These are phyloP conservation scores for Oscheius sp. DNA, from an alignment of 1,140 invertebrate genomes.

Conservation along the genomic window DNA sequence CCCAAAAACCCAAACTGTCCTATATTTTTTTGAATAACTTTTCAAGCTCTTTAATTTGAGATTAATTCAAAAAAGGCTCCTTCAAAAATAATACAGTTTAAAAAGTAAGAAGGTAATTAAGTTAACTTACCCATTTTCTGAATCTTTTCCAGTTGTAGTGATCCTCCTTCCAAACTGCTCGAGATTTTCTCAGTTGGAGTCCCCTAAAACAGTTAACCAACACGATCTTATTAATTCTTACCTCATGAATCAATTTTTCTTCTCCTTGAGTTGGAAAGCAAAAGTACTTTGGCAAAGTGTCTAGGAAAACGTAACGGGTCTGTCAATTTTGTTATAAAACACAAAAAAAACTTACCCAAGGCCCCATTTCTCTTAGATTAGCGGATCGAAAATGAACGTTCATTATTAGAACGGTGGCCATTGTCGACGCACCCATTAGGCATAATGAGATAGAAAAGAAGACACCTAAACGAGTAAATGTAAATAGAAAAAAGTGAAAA, in stretches of 20 bases:
- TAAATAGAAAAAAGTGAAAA: constrained; percentile 65
- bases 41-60: too few relatives aligned
- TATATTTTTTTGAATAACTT: too few relatives aligned
- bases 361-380: constrained; percentile 50
- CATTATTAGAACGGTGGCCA: constrained; percentile 53
- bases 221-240: constrained; percentile 74
- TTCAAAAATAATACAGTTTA: not conserved
- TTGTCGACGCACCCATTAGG: constrained; percentile 53
- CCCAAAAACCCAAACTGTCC: too few relatives aligned
- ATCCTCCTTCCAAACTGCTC: too few relatives aligned
- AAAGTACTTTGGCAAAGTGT: constrained; percentile 76
- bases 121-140: not conserved
- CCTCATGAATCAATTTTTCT: constrained; percentile 77
- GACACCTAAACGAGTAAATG: constrained; percentile 62
- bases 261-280: not conserved
- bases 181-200: not conserved
- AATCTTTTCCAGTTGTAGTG: constrained; percentile 1
- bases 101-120: not conserved
- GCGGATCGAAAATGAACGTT: constrained; percentile 54
- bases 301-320: constrained; percentile 83
- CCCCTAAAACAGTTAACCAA: not conserved
- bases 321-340: constrained; percentile 17
- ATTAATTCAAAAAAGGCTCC: too few relatives aligned
- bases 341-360: constrained; percentile 13
- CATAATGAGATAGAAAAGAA: constrained; percentile 59